A percentile compares a stretch with the other conserved stretches of the same genome.
These are phyloP conservation scores for Campoletis sonorensis DNA, from an alignment of 1,140 invertebrate species.

Conservation along the genomic window DNA sequence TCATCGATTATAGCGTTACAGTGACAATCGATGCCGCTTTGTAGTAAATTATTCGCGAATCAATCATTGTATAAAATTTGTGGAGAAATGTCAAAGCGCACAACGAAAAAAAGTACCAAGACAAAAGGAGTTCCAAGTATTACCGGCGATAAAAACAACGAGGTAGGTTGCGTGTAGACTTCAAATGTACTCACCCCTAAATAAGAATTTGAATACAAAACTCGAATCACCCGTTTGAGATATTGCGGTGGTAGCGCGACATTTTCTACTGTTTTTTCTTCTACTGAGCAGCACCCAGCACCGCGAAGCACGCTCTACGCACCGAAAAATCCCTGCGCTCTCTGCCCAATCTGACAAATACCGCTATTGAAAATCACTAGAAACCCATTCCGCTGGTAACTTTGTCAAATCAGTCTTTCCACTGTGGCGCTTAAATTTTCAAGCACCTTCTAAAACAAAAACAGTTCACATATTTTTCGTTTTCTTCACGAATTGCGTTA, in stretches of 20 bases:
- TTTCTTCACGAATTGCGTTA: neutral
- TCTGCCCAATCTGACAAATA: neutral
- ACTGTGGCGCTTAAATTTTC: neutral
- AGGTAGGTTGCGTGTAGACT: constrained; percentile 55
- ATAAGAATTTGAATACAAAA: neutral
- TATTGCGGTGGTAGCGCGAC: constrained; percentile 51
- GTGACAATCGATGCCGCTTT: neutral
- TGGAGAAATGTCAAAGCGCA: constrained; percentile 67
- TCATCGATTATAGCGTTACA: neutral
- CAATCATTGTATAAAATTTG: constrained; percentile 28
- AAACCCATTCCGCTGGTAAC: neutral
- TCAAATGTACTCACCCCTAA: neutral
- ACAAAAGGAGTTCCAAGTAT: neutral
- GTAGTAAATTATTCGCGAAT: constrained; percentile 11
- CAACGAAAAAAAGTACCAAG: constrained; percentile 61
- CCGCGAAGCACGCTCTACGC: constrained; percentile 37
- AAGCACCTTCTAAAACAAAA: neutral
- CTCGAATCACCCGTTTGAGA: constrained; percentile 63
- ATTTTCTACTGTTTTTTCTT: constrained; percentile 58
- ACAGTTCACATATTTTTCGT: neutral
- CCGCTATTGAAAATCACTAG: constrained; percentile 3
- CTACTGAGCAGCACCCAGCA: too few relatives aligned
- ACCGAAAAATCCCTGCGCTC: neutral
- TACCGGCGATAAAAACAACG: constrained; percentile 26
- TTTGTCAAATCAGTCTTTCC: neutral